Evolutionary conservation across 2,888 invertebrate species (phyloP).

Genomic region (Pseudolycoriella hygida): DNA sequence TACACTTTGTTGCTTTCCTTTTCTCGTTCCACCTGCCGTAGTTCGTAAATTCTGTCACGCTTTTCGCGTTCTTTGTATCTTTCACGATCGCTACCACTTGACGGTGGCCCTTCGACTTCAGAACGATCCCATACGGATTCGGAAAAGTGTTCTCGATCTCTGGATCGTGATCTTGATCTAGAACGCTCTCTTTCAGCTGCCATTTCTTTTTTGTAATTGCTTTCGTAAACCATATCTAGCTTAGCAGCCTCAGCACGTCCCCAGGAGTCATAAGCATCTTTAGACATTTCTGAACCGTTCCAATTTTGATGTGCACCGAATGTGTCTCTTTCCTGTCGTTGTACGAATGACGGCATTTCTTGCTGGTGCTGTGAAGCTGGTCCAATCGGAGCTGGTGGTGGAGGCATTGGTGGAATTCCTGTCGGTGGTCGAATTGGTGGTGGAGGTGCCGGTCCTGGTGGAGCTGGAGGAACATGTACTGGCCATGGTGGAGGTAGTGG

Average conservation of each 20-base stretch:
- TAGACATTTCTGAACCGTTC: conserved; percentile 24
- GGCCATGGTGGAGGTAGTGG: conserved; percentile 50
- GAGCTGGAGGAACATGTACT: conserved; percentile 42
- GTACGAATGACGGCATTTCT: conserved; percentile 38
- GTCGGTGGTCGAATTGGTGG: conserved; percentile 37
- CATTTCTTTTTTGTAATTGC: conserved; percentile 23
- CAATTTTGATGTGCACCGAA: conserved; percentile 54
- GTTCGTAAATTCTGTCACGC: conserved; percentile 27
- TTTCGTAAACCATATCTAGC: conserved; percentile 27
- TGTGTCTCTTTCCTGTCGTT: conserved; percentile 52
- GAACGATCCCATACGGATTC: conserved; percentile 30
- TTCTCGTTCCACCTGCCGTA: conserved; percentile 28
- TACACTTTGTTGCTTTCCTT: conserved; percentile 29
- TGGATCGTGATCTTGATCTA: conserved; percentile 25
- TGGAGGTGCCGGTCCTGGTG: conserved; percentile 36
- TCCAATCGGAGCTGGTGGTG: conserved; percentile 43
- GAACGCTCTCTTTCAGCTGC: conserved; percentile 24
- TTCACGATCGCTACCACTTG: conserved; percentile 27
- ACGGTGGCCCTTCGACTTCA: conserved; percentile 29
- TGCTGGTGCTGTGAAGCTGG: conserved; percentile 31
- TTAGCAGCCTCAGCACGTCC: conserved; percentile 29
- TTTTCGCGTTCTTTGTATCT: conserved; percentile 28
- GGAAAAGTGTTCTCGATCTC: conserved; percentile 28
- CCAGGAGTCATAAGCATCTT: conserved; percentile 26
- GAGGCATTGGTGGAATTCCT: conserved; percentile 37